A percentile compares a stretch with the other conserved stretches of the same genome.
These are phyloP conservation scores for Galerucella calmariensis DNA, from an alignment of 2,888 invertebrate species.

Conservation along the genomic window DNA sequence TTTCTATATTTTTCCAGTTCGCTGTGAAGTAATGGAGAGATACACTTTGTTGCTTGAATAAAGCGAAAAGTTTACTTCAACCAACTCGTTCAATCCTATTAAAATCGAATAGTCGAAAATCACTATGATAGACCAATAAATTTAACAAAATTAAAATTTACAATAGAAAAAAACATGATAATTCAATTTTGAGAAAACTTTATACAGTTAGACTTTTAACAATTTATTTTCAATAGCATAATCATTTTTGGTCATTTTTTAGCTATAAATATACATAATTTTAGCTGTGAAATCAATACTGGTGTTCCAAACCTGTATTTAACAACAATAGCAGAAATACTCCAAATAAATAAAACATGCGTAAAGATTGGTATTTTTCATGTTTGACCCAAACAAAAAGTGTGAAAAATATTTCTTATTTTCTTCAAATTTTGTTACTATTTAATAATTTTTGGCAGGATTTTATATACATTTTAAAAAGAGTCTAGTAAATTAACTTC, in stretches of 20 bases:
- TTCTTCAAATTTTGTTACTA: background rate
- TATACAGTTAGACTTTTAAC: constrained; percentile 26
- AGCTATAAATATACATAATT: constrained; percentile 2
- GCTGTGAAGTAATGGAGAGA: background rate
- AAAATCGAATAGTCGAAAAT: constrained; percentile 1
- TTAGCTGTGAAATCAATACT: background rate
- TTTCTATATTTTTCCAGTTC: too few species aligned
- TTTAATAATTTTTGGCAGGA: constrained; percentile 24
- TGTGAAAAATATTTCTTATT: background rate
- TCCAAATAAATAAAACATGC: background rate
- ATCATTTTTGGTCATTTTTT: constrained; percentile 27
- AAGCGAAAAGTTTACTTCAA: constrained; percentile 4
- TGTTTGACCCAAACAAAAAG: background rate
- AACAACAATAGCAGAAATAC: background rate
- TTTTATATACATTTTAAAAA: constrained; percentile 29
- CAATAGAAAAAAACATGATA: background rate
- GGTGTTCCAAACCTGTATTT: background rate
- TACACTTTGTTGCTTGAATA: background rate
- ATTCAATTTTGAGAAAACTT: constrained; percentile 16
- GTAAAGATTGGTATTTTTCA: background rate
- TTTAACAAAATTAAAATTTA: constrained; percentile 11
- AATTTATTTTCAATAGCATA: constrained; percentile 21
- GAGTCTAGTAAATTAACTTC: background rate
- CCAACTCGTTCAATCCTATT: background rate
- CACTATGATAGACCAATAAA: constrained; percentile 16